Base-by-base conservation (phyloP, 2,113 vertebrate species). In the Siphamia tubifer region DNA sequence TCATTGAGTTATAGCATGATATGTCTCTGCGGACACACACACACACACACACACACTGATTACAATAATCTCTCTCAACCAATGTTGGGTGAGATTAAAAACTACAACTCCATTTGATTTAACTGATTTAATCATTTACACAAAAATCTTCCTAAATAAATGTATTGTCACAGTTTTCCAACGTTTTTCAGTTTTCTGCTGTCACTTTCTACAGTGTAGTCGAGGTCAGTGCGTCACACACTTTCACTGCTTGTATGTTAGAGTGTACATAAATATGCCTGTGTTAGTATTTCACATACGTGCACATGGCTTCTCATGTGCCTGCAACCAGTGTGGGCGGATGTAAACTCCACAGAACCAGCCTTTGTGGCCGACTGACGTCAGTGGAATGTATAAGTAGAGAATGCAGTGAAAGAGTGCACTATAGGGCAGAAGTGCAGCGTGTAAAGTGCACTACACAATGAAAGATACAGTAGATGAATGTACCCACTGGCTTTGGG, bases 331-430 rank as follows among this genome's bases (percentile, higher is more conserved):
- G 43, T 8, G 47, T 73, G 72, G 77, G 81, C 4, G 36, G 77
- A 77, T 68, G 19, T 81, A 32, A 73, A 39, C 23, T 66, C 45
- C 68, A 83, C 82, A 85, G 75, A 72, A 52, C 47, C 55, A 3
- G 30, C 28, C 79, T 85, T 83, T 89, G 77, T 83, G 63, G 74
- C 60, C 7, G n/a, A 10, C 61, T 82, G 75, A 70, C 58, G 28
- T 89, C 79, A 80, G 0, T 42, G 68, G 68, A 82, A 86, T 78
- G 65, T 81, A 66, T 79, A 69, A 58, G 69, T 70, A 55, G 43
- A 74, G 56, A 79, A 54, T 21, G 49, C 34, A 34, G 40, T 63
- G 40, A 79, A 73, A 55, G 62, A 43, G 35, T 61, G 57, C 68
- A 24, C 66, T 55, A 40, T 48, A 42, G 34, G 30, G 45, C 35